Evolutionary conservation across 2,888 invertebrate genomes (phyloP), one percentile per base, ranked within the genome.

Genomic region (Clunio marinus): DNA sequence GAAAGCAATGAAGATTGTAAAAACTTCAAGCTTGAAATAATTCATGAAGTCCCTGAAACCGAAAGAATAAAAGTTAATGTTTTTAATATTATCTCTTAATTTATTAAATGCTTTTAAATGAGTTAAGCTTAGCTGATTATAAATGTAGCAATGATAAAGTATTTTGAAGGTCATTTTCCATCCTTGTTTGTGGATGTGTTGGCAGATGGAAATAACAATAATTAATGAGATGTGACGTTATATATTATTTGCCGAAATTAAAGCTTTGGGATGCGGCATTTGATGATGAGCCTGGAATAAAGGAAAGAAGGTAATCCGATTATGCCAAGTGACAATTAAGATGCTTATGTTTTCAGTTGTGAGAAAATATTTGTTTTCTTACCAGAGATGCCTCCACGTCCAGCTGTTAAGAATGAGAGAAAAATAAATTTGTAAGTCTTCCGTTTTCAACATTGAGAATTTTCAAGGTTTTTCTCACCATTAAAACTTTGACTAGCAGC

Each of bases 401-500:
- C 51, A 22, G 51, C 51, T 51, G 17, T 8, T 4, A 51, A 51
- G 8, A 27, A 13, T 20, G 27, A 27, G 25, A 2, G 7, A 25
- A 27, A 27, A 32, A 32, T 7, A 7, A 32, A 7, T 32, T 7
- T 32, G 57, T 13, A 27, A 27, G 7, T 2, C 25, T 57, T 25
- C 4, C n/a, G 51, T 17, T 20, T 51, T 8, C 17, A n/a, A n/a
- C n/a, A n/a, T 45, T 7, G 2, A 4, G 27, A 27, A 27, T 27
- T 5, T 8, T 27, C 51, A 3, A 17, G 35, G 5, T 32, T 32
- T 4, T 51, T 20, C 7, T 17, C 20, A 27, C 57, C 25, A 13
- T 27, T 57, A 25, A 57, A 57, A 5, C 5, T 57, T 57, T 57
- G 57, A 57, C 7, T 57, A 5, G 57, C 57, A 13, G 57, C 57